phyloP scores from a whole-genome alignment of 2,797 vertebrate species.

The Phalanger gymnotis region DNA sequence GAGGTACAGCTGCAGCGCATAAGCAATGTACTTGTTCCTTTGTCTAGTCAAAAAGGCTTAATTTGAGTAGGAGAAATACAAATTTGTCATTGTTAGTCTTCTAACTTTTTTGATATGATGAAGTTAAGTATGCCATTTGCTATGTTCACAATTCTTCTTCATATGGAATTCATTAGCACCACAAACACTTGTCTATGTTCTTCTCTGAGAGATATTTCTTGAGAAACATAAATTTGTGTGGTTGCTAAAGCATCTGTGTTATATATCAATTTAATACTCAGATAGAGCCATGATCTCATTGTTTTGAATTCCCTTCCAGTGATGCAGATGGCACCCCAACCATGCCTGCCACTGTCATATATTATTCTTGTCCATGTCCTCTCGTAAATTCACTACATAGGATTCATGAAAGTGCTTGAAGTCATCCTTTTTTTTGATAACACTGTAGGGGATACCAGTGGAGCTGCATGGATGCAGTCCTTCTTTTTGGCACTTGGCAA shows the following conservation, averaged over 20 bases:
- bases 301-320: not conserved
- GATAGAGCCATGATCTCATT: not conserved
- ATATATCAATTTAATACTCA: not conserved
- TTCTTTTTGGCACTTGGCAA: not conserved
- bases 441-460: not conserved
- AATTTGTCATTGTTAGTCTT: not conserved
- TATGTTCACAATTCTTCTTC: not conserved
- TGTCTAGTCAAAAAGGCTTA: not conserved
- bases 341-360: not conserved
- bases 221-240: not conserved
- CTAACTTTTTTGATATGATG: not conserved
- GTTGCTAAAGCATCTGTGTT: not conserved
- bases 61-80: not conserved
- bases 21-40: not conserved
- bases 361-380: not conserved
- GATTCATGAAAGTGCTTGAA: not conserved
- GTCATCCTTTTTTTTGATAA: not conserved
- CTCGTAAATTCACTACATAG: not conserved
- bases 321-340: not conserved
- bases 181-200: not conserved
- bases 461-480: not conserved
- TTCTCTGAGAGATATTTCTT: not conserved
- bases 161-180: not conserved
- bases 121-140: not conserved
- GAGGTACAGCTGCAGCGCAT: not conserved